Base-by-base conservation (phyloP, 2,797 vertebrate species). In the Graptemys geographica region DNA sequence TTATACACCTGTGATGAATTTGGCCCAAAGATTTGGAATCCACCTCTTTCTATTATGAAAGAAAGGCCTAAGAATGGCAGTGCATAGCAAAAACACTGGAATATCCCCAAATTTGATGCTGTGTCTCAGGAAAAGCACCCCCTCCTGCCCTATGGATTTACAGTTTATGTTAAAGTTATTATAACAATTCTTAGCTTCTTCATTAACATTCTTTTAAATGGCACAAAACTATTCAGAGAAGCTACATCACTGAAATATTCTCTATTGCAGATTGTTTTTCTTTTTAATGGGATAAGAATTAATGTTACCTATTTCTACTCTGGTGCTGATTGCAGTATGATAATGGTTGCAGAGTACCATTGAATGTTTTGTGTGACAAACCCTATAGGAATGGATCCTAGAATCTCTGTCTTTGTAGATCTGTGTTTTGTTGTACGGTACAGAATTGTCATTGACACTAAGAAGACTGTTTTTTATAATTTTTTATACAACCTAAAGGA, bases 201-300 rank as follows among this genome's bases (percentile, higher is more conserved):
- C 37, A 94, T 90, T 95, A 93, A 52, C 53, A 49, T 2, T 1
- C 31, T 65, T 44, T 47, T 93, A 96, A 96, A 94, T 86, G 96
- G 94, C 90, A 23, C 84, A 92, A 91, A 89, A 92, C 89, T 94
- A 92, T 94, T 92, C 90, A 96, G 81, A 37, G 65, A 83, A 44
- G 81, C 87, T 95, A 94, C 86, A 94, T 95, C 94, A 81, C 84
- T 87, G 84, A 97, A 91, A 92, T 92, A 96, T 95, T 96, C 90
- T 91, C 86, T 92, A 6, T 88, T 87, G 82, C 84, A 91, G 44
- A 86, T 87, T 86, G 72, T 90, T 90, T 49, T 86, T 93, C 84
- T 33, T 74, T 74, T 74, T 44, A 74, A 6, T 2, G 31, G 82
- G 91, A 74, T 88, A 91, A 1, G 1, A 87, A 96, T 59, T 90